Evolutionary conservation across 1,140 invertebrate genomes (phyloP).

Genomic region (Drosophila lini): DNA sequence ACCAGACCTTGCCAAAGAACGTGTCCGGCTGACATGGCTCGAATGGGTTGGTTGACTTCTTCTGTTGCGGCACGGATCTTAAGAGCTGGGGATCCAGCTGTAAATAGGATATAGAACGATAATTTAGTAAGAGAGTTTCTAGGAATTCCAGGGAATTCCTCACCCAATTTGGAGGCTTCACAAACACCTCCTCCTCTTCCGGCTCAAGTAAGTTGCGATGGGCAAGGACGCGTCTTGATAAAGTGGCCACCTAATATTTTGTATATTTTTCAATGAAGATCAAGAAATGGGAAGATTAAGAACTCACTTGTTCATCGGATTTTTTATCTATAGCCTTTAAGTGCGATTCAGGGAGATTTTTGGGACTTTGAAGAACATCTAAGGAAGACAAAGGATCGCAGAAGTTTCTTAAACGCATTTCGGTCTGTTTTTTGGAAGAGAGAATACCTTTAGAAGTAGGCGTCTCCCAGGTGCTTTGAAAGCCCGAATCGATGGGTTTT

Average conservation of each 20-base stretch:
- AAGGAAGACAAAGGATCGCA: background rate
- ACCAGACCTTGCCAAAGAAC: background rate
- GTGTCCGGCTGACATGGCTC: background rate
- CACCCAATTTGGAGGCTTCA: background rate
- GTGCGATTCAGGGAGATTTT: background rate
- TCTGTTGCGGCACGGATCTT: background rate
- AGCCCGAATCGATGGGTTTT: background rate
- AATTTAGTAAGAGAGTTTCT: background rate
- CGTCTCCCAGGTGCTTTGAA: too few relatives aligned
- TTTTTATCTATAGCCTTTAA: background rate
- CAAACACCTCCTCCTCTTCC: background rate
- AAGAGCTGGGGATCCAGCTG: background rate
- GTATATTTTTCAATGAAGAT: too few relatives aligned
- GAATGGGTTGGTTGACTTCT: background rate
- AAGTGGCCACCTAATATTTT: too few relatives aligned
- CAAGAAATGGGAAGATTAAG: too few relatives aligned
- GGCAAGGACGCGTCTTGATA: too few relatives aligned
- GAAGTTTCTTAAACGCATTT: background rate
- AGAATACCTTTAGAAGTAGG: background rate
- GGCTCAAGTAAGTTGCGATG: too few relatives aligned
- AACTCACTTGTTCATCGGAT: background rate
- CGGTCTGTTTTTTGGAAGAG: background rate
- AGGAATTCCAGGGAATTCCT: rapidly evolving
- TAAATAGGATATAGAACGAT: background rate
- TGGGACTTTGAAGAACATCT: background rate